Evolutionary conservation across 2,797 vertebrate species (phyloP).

Genomic region (Champsocephalus esox): DNA sequence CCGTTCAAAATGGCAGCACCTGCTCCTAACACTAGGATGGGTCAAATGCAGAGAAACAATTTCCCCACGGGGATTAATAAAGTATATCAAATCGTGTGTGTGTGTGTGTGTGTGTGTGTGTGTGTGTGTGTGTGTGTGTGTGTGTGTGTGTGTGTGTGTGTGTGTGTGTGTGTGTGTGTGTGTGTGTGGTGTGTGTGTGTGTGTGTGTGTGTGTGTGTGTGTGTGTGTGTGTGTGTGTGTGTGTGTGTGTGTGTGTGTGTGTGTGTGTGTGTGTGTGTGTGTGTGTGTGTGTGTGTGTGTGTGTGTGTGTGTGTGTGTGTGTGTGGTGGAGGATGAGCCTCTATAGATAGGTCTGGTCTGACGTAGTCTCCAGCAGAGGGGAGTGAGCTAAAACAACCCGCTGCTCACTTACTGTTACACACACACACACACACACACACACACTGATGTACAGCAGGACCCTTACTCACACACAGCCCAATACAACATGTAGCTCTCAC

Average conservation of each 20-base stretch:
- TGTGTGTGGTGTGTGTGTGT: conserved; percentile 3
- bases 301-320: conserved; percentile 34
- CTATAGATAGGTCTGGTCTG: conserved; percentile 72
- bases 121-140: conserved; percentile 17
- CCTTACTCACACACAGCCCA: conserved; percentile 46
- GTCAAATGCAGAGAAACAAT: too few relatives aligned
- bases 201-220: conserved; percentile 20
- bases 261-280: conserved; percentile 9
- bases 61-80: too few relatives aligned
- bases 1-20: too few relatives aligned
- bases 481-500: conserved; percentile 50
- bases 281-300: conserved; percentile 14
- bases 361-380: conserved; percentile 59
- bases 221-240: conserved; percentile 20
- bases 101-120: conserved; percentile 13
- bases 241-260: conserved; percentile 9
- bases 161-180: conserved; percentile 21
- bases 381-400: conserved; percentile 62
- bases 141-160: conserved; percentile 5
- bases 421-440: conserved; percentile 20
- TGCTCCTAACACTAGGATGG: too few relatives aligned
- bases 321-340: conserved; percentile 66
- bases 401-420: conserved; percentile 60
- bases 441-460: conserved; percentile 32
- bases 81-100: too few relatives aligned